Conservation (phyloP, 2,888 invertebrate genomes). For the Lasioglossum malachurum region DNA sequence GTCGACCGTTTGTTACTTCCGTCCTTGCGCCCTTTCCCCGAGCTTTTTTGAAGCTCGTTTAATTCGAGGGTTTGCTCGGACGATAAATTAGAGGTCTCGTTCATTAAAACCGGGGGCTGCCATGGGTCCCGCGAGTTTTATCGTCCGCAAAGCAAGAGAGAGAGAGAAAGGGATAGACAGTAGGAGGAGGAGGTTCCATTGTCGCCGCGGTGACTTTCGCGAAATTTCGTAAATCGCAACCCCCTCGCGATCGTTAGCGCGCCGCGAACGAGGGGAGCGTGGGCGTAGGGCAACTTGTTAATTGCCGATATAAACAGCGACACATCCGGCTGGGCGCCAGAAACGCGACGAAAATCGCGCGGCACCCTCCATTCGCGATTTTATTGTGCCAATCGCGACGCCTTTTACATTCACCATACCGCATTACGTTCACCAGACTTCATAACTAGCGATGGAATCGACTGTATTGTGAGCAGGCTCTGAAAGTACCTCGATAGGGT, state of each 20-base stretch:
- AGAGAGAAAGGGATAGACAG: neutral
- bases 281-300: conserved; percentile 76
- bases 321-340: conserved; percentile 73
- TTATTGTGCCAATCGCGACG: conserved; percentile 74
- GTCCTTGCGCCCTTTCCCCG: neutral
- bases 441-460: neutral
- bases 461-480: neutral
- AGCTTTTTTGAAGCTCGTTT: conserved; percentile 11
- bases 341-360: conserved; percentile 28
- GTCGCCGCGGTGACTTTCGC: conserved; percentile 57
- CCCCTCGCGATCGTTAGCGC: conserved; percentile 63
- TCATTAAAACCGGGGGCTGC: conserved; percentile 42
- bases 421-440: conserved; percentile 1
- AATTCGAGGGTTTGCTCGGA: conserved; percentile 32
- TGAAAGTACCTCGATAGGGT: neutral
- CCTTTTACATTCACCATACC: conserved; percentile 67
- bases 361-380: conserved; percentile 57
- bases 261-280: conserved; percentile 61
- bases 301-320: conserved; percentile 79
- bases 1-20: neutral
- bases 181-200: conserved; percentile 29
- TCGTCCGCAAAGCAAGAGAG: conserved; percentile 12
- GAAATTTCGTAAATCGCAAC: conserved; percentile 69
- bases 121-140: conserved; percentile 53
- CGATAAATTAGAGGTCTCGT: conserved; percentile 53